Conservation (phyloP, 2,797 vertebrate genomes). For the Scleropages formosus region DNA sequence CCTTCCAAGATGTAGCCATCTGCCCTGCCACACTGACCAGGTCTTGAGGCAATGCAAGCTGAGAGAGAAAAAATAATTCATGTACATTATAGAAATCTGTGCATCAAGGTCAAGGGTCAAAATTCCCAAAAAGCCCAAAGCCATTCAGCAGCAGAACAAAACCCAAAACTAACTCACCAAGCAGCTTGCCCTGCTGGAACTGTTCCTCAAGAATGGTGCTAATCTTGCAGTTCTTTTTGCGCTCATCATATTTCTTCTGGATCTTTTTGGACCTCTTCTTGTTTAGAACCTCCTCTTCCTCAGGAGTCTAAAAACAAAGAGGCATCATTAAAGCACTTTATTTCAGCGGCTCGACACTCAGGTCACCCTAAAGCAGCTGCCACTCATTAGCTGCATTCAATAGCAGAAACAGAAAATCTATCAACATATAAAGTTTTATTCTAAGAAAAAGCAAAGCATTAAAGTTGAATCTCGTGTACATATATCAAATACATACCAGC, state of each 20-base stretch:
- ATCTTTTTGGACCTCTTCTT: conserved; percentile 97
- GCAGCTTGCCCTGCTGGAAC: conserved; percentile 95
- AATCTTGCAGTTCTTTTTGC: conserved; percentile 92
- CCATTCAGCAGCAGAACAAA: neutral
- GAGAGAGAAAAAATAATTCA: conserved; percentile 30
- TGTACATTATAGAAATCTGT: no score
- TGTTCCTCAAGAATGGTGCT: conserved; percentile 90
- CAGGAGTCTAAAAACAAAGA: conserved; percentile 75
- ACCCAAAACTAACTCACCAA: conserved; percentile 74
- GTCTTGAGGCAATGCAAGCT: conserved; percentile 93
- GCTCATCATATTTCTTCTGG: conserved; percentile 94
- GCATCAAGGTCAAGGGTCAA: neutral
- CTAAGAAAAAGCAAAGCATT: neutral
- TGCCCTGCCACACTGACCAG: conserved; percentile 93
- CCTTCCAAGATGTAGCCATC: conserved; percentile 94
- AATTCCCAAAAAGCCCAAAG: neutral
- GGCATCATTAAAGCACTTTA: neutral
- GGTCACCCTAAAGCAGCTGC: neutral
- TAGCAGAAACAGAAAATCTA: conserved; percentile 88
- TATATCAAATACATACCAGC: conserved; percentile 69
- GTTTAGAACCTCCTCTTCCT: conserved; percentile 95
- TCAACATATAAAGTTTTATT: no score
- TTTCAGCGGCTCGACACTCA: neutral
- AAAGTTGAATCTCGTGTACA: neutral
- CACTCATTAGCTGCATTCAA: conserved; percentile 82